Conservation (phyloP, 2,113 vertebrate genomes). For the Bostrychus sinensis region DNA sequence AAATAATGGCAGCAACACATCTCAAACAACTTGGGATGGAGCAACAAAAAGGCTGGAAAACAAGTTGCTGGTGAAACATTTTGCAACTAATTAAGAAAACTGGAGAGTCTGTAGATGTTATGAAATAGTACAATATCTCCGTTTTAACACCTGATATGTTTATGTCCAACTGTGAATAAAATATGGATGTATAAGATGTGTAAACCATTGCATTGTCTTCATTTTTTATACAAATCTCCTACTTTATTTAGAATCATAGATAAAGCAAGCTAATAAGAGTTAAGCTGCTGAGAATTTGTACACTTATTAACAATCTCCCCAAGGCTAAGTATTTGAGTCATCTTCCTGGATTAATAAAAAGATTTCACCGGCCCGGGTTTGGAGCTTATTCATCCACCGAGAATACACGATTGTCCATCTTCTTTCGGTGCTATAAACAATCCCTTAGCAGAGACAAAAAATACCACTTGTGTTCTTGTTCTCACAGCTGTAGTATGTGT, state of each 20-base stretch:
- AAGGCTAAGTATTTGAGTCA: conserved; percentile 26
- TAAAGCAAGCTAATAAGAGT: conserved; percentile 32
- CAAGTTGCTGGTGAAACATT: too few species aligned
- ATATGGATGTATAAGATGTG: not conserved
- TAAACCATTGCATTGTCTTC: not conserved
- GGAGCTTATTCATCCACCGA: conserved; percentile 39
- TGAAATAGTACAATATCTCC: not conserved
- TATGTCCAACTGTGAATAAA: not conserved
- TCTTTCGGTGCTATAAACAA: conserved; percentile 31
- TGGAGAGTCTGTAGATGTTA: too few species aligned
- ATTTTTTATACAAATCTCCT: not conserved
- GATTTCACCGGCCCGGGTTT: conserved; percentile 21
- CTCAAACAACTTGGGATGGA: too few species aligned
- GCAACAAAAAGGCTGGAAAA: too few species aligned
- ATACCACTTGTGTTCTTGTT: conserved; percentile 27
- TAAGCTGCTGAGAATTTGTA: conserved; percentile 33
- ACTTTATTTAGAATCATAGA: conserved; percentile 15
- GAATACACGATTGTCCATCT: conserved; percentile 34
- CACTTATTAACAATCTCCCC: conserved; percentile 53
- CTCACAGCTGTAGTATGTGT: conserved; percentile 46
- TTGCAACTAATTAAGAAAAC: too few species aligned
- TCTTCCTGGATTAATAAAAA: conserved; percentile 46
- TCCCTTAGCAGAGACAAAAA: conserved; percentile 33
- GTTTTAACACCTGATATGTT: not conserved
- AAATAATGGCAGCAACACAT: too few species aligned